Evolutionary conservation across 1,140 invertebrate genomes (phyloP), one percentile per base, ranked within the genome.

Genomic region (Charaxes varanes): DNA sequence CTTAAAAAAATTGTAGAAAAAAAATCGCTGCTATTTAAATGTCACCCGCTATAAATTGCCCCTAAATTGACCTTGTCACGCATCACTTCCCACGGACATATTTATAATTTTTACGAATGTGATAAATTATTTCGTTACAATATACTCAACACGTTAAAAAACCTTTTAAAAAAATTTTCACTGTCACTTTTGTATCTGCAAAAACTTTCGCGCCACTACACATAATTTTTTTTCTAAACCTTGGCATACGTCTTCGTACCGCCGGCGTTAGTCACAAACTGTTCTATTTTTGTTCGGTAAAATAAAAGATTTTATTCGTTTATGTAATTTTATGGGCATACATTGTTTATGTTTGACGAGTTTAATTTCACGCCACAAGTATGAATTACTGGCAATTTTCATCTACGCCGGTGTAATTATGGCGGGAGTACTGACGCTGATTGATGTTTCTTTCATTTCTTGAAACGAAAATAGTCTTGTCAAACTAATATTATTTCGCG

Each of bases 271-370:
- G 51, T 53, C 61, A 53, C 57, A 60, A 40, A 79, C 74, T 79
- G 68, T 59, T 79, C 67, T 76, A 76, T 74, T 76, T 76, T 69
- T 52, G 62, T 57, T 50, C 21, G 45, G 40, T 49, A 48, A 62
- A 70, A 68, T 43, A 61, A 72, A 69, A 69, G 41, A 51, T 57
- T 69, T 62, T 61, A 62, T 54, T 48, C 49, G 60, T 41, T 7
- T 14, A 7, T 62, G 57, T 59, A 48, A 47, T 45, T 46, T 45
- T 17, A 41, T 53, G 24, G 36, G 27, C 28, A 46, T 41, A 34
- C 40, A 45, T 40, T 42, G 35, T 50, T 50, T 34, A 22, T 38
- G 31, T 53, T 46, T 30, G 14, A 19, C 23, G 31, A 12, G 21
- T 36, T 53, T 57, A 57, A 57, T 53, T 49, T 33, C 41, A 35